Evolutionary conservation across 1,140 invertebrate species (phyloP), one percentile per base, ranked within the genome.

Genomic region (Panonychus citri): DNA sequence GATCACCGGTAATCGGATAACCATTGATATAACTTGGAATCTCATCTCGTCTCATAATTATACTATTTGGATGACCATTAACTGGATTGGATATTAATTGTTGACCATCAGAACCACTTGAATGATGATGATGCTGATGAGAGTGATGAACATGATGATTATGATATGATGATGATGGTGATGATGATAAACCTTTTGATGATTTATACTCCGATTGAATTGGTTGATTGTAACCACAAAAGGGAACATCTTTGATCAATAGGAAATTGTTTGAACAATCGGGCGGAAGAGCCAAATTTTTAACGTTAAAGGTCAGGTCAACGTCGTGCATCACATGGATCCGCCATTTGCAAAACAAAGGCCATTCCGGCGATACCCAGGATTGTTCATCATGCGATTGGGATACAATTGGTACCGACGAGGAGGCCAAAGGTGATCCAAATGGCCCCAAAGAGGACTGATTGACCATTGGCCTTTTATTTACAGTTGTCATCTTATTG

Each of bases 321-420:
- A 61, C 58, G 5, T 59, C 59, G 8, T 56, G 59, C 1, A 61
- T 19, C 5, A 63, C 49, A 24, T 59, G 59, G 15, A 62, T 51
- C n/a, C 54, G 56, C 62, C 62, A 63, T 19, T 54, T 19, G 27
- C 62, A 63, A 10, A 55, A 55, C 17, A 63, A 34, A n/a, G 60
- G 60, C 53, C 52, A 21, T 58, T 54, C 34, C 55, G 56, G 50
- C 55, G 53, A 37, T 17, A 25, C 26, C 39, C 26, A 46, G 40
- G 27, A 27, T 27, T 28, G 54, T 12, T 46, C 17, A 59, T 28
- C 54, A n/a, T n/a, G n/a, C n/a, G 27, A n/a, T 40, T 34, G 30
- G 5, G 30, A 34, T n/a, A n/a, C n/a, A n/a, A n/a, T n/a, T n/a
- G n/a, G n/a, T n/a, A n/a, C n/a, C n/a, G n/a, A n/a, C n/a, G n/a